Evolutionary conservation across 2,113 vertebrate genomes (phyloP), one percentile per base, ranked within the genome.

Genomic region (Hassar affinis): DNA sequence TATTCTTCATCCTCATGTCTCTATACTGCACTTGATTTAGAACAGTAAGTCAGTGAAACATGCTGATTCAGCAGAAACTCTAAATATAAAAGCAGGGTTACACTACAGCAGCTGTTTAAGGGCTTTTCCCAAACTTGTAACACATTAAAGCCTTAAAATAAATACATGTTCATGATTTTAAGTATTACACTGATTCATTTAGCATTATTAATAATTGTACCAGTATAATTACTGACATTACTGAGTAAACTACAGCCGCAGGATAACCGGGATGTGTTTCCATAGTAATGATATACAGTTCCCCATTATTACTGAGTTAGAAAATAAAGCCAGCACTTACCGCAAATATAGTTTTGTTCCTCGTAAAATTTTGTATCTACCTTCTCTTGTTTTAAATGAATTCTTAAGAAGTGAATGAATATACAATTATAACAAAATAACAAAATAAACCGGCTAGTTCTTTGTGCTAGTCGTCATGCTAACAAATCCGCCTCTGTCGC

Each of bases 401-500:
- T 54, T 22, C 11, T 11, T 35, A 12, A 33, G 8, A 17, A 30
- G n/a, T 42, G 38, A 42, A 42, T 42, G 2, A 35, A 35, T 1
- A 76, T 38, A 6, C 25, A 25, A 38, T 77, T 38, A 0, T 38
- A 56, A 2, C 52, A 38, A 22, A 22, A 56, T 3, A 25, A 25
- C 5, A 25, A 77, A 35, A 77, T 10, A 51, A 54, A 52, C 27
- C 49, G 5, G 2, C 30, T 27, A 74, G 69, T 9, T 76, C 74
- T 76, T 56, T 77, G 51, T 77, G 74, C 74, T 77, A 77, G 33
- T 54, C 49, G 4, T 35, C 51, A 56, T 56, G 74, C 74, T 77
- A 77, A 77, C 51, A 38, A 25, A 77, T 77, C 18, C 74, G 51
- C 51, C 51, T 56, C 27, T 54, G 2, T 54, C 27, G 27, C 27